Evolutionary conservation across 1,140 invertebrate genomes (phyloP), one percentile per base, ranked within the genome.

Genomic region (Camponotus floridanus): DNA sequence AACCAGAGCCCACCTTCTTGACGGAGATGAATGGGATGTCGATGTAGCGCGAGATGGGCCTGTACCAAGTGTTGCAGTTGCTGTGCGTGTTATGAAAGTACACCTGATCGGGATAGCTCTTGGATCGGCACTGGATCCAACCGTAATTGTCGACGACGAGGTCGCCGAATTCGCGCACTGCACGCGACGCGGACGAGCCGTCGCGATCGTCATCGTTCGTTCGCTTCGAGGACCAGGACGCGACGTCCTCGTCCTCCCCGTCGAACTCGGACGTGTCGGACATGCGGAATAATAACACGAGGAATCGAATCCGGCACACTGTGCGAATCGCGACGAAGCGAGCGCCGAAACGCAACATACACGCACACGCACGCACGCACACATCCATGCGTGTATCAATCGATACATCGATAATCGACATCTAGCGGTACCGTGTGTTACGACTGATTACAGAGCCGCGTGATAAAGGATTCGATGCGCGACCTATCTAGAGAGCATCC

Each of bases 71-170:
- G 1, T 45, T 62, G n/a, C 62, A 84, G 8, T 15, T 42, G 11
- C 84, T 89, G n/a, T 85, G 85, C 4, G 78, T 51, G 36, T 92
- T 92, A n/a, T 89, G 89, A 9, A 62, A 89, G 13, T 90, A 89
- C 7, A 31, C 4, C 0, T 59, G 51, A 1, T 51, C 70, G 2
- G 89, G 88, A 64, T 48, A 73, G 2, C 7, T 90, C 4, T 73
- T 90, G 0, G 92, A 92, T 4, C 11, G 57, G 42, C 89, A 92
- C 51, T 93, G 84, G 0, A 93, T 80, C 91, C 91, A 93, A 21
- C 88, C 81, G 6, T 86, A 33, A 42, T 89, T 92, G 2, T 90
- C 78, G 8, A 86, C 78, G 8, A 86, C 59, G 26, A 83, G 89
- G 6, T 87, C n/a, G 0, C 88, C 92, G 39, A 93, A 93, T 74